Evolutionary conservation across 37 sponge, comb jelly and placozoan species (phyloP).

Genomic region (Lycopodina hypogea): DNA sequence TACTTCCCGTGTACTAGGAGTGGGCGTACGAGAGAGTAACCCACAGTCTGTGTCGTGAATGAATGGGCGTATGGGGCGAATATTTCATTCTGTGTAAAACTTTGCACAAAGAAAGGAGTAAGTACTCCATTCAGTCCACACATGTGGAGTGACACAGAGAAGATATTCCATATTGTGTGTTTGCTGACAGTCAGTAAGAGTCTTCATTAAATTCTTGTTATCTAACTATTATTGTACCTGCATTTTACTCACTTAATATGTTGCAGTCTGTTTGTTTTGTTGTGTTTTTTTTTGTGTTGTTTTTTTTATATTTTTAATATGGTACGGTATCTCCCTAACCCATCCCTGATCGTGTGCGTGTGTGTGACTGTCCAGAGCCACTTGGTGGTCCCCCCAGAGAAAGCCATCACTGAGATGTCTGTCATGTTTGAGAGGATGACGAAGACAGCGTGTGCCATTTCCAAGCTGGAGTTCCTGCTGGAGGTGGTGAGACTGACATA

Average conservation of each 20-base stretch:
- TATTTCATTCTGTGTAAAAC: background rate
- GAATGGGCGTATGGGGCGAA: background rate
- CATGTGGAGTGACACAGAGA: too few relatives aligned
- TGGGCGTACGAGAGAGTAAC: background rate
- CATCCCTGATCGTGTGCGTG: background rate
- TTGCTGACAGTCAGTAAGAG: too few relatives aligned
- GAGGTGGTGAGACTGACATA: constrained; percentile 85
- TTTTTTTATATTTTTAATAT: too few relatives aligned
- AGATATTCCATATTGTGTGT: too few relatives aligned
- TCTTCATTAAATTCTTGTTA: too few relatives aligned
- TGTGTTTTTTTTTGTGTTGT: too few relatives aligned
- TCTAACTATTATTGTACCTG: too few relatives aligned
- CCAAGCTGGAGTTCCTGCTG: constrained; percentile 81
- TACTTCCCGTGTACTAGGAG: too few relatives aligned
- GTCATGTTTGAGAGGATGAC: constrained; percentile 48
- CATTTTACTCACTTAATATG: too few relatives aligned
- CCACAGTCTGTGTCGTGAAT: background rate
- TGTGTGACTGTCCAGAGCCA: constrained; percentile 36
- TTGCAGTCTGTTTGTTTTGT: too few relatives aligned
- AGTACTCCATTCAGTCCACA: too few relatives aligned
- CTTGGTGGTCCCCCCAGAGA: constrained; percentile 60
- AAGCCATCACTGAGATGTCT: constrained; percentile 56
- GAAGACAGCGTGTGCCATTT: constrained; percentile 66
- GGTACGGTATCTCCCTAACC: background rate
- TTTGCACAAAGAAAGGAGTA: too few relatives aligned